A percentile compares a stretch with the other conserved stretches of the same genome.
Conservation (phyloP, 2,113 vertebrate species). For the Colius striatus region DNA sequence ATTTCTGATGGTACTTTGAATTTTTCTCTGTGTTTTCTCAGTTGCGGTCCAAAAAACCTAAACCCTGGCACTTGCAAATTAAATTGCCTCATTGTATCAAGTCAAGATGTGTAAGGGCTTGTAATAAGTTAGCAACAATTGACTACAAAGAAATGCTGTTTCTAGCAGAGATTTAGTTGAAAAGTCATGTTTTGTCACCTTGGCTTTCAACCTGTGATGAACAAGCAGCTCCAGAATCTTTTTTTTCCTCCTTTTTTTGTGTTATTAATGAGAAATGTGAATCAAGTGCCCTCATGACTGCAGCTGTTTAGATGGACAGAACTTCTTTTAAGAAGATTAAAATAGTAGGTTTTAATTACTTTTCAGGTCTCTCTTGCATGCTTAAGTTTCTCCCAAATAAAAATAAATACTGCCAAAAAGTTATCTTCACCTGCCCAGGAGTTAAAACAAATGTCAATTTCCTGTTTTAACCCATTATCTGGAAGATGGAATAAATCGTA, state of each 20-base stretch:
- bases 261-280: not conserved
- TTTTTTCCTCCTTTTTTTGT: not conserved
- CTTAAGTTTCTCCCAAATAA: not conserved
- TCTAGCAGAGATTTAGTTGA: not conserved
- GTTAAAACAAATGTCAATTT: not conserved
- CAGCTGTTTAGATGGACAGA: not conserved
- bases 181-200: not conserved
- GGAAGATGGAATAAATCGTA: not conserved
- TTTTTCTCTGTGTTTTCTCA: not conserved
- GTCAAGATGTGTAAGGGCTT: not conserved
- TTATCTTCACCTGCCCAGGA: not conserved
- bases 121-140: not conserved
- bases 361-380: not conserved
- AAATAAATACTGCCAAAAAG: not conserved
- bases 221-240: not conserved
- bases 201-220: not conserved
- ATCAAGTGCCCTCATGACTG: not conserved
- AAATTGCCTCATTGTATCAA: not conserved
- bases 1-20: not conserved
- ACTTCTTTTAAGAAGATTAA: not conserved
- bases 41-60: not conserved
- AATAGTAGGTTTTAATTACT: not conserved
- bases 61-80: not conserved
- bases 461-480: not conserved
- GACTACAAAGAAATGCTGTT: not conserved